Evolutionary conservation across 2,113 vertebrate species (phyloP), one percentile per base, ranked within the genome.

Genomic region (Scopus umbretta): DNA sequence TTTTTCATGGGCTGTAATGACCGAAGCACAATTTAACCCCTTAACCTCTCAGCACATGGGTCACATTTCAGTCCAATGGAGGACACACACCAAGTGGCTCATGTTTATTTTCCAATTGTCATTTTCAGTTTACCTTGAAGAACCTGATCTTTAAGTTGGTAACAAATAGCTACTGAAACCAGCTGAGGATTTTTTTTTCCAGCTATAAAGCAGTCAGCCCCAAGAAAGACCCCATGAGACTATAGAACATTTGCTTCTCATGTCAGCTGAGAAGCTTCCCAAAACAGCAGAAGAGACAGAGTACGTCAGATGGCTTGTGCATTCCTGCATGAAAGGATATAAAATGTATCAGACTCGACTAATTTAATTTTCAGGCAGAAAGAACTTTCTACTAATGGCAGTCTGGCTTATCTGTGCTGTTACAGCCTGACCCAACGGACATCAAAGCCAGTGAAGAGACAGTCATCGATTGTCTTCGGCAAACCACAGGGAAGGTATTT

Each of bases 31-130:
- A 67, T 95, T 96, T 92, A 96, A 97, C 96, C 96, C 96, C 59
- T 84, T 95, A 63, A 88, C 94, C 95, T 68, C 94, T 88, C 83
- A 71, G 76, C 80, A 18, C 94, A 74, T 0, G 36, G 96, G 86
- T 97, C 96, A 86, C 90, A 59, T 97, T 97, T 96, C 95, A 94
- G 79, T 52, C 83, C 82, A 34, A 50, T 2, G 29, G 70, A 93
- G 94, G 95, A 97, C 95, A 93, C 88, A 63, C 88, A 91, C 88
- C 89, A 61, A 90, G 92, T 8, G 80, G 74, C 50, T 58, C 52
- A 16, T 92, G 96, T 96, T 96, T 92, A 93, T 95, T 97, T 97
- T 95, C 92, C 85, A 83, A 83, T 92, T 95, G 96, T 96, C 96
- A 91, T 97, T 95, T 95, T 79, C 43, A 49, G 96, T 96, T 97